These are phyloP conservation scores for Camptogramma bilineatum DNA, from an alignment of 2,888 invertebrate genomes.

Conservation along the genomic window DNA sequence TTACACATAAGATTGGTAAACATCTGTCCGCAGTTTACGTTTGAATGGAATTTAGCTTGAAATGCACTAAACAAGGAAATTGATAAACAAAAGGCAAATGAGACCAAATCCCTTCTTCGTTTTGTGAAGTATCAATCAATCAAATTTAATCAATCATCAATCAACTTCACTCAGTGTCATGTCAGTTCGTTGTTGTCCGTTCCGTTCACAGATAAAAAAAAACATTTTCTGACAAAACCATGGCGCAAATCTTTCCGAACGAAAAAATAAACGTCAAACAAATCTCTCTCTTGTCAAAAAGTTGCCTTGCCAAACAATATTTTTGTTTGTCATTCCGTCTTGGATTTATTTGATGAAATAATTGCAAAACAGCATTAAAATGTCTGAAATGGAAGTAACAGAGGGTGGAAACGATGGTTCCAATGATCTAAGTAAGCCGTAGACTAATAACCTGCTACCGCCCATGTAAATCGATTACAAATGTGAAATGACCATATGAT, in stretches of 20 bases:
- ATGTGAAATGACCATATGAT: constrained; percentile 40
- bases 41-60: constrained; percentile 38
- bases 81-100: constrained; percentile 34
- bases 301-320: constrained; percentile 2
- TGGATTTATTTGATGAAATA: constrained; percentile 15
- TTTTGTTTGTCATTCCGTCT: constrained; percentile 46
- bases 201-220: background rate
- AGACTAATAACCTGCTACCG: background rate
- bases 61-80: constrained; percentile 52
- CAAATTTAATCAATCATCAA: constrained; percentile 5
- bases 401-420: constrained; percentile 72
- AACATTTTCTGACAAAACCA: background rate
- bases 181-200: background rate
- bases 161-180: background rate
- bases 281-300: background rate
- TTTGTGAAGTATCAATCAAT: constrained; percentile 6
- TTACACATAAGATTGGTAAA: constrained; percentile 53
- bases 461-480: constrained; percentile 1
- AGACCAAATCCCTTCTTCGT: constrained; percentile 14
- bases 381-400: constrained; percentile 81
- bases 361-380: constrained; percentile 46
- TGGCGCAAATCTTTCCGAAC: background rate
- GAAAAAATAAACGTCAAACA: background rate
- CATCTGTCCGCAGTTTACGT: constrained; percentile 53
- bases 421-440: constrained; percentile 75